Conservation (phyloP, 2,113 vertebrate genomes). For the Aramus guarauna region DNA sequence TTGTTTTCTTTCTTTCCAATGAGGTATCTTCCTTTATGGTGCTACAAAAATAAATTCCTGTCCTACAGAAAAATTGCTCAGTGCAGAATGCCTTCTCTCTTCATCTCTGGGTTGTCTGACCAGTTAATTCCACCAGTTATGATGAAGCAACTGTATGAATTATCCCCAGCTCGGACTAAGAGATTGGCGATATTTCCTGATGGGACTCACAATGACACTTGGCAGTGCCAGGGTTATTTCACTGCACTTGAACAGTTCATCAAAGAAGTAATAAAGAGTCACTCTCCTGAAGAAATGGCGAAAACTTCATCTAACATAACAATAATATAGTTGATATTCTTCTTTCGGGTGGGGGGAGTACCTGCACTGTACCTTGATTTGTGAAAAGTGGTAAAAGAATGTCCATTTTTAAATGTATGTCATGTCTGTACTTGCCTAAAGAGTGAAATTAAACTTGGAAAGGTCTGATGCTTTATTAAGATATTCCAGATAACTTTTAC, state of each 20-base stretch:
- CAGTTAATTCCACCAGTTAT: slow-evolving; percentile 97
- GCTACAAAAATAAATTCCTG: slow-evolving; percentile 98
- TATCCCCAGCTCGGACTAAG: slow-evolving; percentile 97
- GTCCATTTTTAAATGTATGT: slow-evolving; percentile 65
- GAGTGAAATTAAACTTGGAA: slow-evolving; percentile 71
- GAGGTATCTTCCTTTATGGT: slow-evolving; percentile 95
- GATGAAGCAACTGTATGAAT: slow-evolving; percentile 99
- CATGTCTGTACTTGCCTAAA: slow-evolving; percentile 69
- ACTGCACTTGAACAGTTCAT: slow-evolving; percentile 96
- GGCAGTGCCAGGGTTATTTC: slow-evolving; percentile 99
- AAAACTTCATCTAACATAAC: slow-evolving; percentile 91
- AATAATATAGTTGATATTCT: slow-evolving; percentile 82
- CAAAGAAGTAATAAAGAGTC: slow-evolving; percentile 92
- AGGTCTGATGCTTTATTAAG: slow-evolving; percentile 58
- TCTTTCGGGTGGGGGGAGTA: background rate
- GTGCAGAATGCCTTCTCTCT: slow-evolving; percentile 97
- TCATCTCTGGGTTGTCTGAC: slow-evolving; percentile 96
- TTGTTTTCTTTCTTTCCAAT: slow-evolving; percentile 97
- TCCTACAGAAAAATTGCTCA: slow-evolving; percentile 91
- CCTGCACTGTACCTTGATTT: slow-evolving; percentile 63
- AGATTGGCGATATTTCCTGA: slow-evolving; percentile 95
- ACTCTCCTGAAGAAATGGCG: slow-evolving; percentile 86
- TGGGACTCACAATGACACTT: slow-evolving; percentile 98
- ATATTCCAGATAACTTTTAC: slow-evolving; percentile 67
- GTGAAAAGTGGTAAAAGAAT: slow-evolving; percentile 68